Evolutionary conservation across 2,888 invertebrate genomes (phyloP).

Genomic region (Ctena decussata): DNA sequence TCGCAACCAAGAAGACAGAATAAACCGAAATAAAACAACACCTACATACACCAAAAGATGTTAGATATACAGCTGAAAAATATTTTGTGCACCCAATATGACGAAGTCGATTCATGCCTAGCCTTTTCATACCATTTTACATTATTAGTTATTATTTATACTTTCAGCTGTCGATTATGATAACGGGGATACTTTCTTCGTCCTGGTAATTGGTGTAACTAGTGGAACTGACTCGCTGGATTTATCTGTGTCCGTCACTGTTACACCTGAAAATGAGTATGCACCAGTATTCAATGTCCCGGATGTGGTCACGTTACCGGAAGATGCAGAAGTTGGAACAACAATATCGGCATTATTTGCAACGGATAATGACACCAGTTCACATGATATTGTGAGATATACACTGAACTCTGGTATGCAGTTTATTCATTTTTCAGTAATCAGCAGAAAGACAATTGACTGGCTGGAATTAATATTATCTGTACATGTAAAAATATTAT

Average conservation of each 20-base stretch:
- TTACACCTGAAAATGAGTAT: slow-evolving; percentile 77
- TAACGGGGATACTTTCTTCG: slow-evolving; percentile 66
- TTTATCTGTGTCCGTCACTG: slow-evolving; percentile 64
- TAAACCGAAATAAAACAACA: no score
- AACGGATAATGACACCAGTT: slow-evolving; percentile 60
- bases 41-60: no score
- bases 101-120: no score
- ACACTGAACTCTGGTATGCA: slow-evolving; percentile 64
- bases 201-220: slow-evolving; percentile 65
- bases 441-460: no score
- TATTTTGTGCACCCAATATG: no score
- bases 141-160: no score
- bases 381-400: slow-evolving; percentile 65
- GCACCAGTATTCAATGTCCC: slow-evolving; percentile 69
- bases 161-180: slow-evolving; percentile 76
- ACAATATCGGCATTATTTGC: slow-evolving; percentile 72
- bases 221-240: slow-evolving; percentile 66
- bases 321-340: slow-evolving; percentile 66
- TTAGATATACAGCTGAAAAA: no score
- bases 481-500: no score
- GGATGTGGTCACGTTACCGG: slow-evolving; percentile 50
- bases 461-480: no score
- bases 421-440: no score
- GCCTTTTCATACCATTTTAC: no score
- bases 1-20: no score